phyloP scores from a whole-genome alignment of 2,113 vertebrate genomes.

The Lucifuga dentata region DNA sequence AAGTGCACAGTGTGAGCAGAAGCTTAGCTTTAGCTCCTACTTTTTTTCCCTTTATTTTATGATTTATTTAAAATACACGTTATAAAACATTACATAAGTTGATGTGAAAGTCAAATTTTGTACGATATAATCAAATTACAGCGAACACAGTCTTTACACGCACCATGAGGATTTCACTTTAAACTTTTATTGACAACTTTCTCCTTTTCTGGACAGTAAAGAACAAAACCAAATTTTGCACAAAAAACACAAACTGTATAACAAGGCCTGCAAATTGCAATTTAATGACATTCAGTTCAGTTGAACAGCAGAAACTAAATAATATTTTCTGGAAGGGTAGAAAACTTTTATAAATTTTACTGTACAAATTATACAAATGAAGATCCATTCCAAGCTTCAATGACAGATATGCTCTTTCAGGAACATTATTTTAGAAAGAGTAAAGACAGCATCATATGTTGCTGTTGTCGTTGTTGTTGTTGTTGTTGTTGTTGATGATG shows the following conservation, averaged over 20 bases:
- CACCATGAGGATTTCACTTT: slow-evolving; percentile 51
- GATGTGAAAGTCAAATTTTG: not conserved
- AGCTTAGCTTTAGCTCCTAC: not conserved
- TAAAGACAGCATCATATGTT: slow-evolving; percentile 40
- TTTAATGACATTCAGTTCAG: slow-evolving; percentile 87
- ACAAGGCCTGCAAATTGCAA: slow-evolving; percentile 85
- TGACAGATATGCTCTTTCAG: slow-evolving; percentile 70
- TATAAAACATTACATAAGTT: too few relatives aligned
- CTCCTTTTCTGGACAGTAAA: slow-evolving; percentile 84
- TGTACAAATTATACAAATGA: slow-evolving; percentile 95
- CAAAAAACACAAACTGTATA: slow-evolving; percentile 89
- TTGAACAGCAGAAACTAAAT: slow-evolving; percentile 93
- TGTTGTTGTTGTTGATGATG: too few relatives aligned
- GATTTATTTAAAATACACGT: too few relatives aligned
- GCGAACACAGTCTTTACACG: slow-evolving; percentile 8
- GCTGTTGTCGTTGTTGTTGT: too few relatives aligned
- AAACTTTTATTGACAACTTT: slow-evolving; percentile 92
- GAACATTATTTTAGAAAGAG: slow-evolving; percentile 54
- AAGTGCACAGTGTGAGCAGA: not conserved
- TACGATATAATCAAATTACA: not conserved
- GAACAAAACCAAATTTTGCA: slow-evolving; percentile 93
- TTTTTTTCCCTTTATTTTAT: too few relatives aligned
- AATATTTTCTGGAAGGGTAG: slow-evolving; percentile 91
- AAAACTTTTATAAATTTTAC: slow-evolving; percentile 96
- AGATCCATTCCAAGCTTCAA: slow-evolving; percentile 79